A percentile compares a stretch with the other conserved stretches of the same genome.
phyloP scores from a whole-genome alignment of 2,113 vertebrate species.

The Ptyas mucosa region DNA sequence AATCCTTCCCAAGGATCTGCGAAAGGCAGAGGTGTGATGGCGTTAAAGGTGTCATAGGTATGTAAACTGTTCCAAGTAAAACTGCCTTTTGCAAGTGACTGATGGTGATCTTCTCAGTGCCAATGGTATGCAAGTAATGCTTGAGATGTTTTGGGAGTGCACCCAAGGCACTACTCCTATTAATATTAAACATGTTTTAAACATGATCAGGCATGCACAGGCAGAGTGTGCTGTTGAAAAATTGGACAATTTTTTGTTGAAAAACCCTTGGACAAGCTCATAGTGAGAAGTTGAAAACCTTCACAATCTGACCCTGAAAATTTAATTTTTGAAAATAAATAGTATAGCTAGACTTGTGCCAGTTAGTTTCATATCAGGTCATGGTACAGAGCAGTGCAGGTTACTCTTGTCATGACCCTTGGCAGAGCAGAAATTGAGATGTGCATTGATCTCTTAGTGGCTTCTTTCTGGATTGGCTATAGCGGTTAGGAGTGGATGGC shows the following conservation, averaged over 20 bases:
- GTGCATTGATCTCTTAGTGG: not conserved
- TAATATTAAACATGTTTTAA: not conserved
- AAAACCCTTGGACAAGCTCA: not conserved
- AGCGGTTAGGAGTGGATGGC: not conserved
- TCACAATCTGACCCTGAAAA: not conserved
- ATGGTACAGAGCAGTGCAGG: not conserved
- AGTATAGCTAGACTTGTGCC: not conserved
- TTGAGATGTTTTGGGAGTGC: not conserved
- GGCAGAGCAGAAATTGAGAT: not conserved
- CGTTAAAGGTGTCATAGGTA: not conserved
- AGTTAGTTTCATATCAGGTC: not conserved
- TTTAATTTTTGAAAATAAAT: not conserved
- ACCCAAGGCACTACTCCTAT: not conserved
- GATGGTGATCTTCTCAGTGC: not conserved
- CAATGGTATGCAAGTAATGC: not conserved
- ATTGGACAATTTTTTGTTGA: not conserved
- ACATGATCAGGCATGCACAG: not conserved
- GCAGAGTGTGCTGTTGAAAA: not conserved
- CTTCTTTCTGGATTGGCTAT: not conserved
- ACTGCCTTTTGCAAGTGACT: not conserved
- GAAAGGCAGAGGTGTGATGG: not conserved
- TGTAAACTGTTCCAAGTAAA: not conserved
- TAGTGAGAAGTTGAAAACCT: not conserved
- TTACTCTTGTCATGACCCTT: not conserved
- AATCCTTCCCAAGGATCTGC: not conserved